These are phyloP conservation scores for Caenorhabditis angaria DNA, from an alignment of 2,888 invertebrate genomes.

Conservation along the genomic window DNA sequence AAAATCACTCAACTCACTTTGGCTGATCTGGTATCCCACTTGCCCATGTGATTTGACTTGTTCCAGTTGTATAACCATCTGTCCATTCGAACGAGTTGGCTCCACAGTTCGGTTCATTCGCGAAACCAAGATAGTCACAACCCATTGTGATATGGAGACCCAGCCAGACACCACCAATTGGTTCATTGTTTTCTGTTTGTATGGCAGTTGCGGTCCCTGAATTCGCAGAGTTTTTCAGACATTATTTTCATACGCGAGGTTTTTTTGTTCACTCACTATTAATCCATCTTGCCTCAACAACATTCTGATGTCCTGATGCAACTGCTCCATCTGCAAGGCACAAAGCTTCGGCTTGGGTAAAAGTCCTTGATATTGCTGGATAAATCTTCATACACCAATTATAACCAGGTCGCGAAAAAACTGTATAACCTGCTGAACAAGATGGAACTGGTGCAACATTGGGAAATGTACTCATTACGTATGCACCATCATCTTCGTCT, in stretches of 20 bases:
- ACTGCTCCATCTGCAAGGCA: neutral
- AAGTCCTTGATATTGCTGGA: neutral
- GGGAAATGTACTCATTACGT: neutral
- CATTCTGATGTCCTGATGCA: neutral
- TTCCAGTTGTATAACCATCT: neutral
- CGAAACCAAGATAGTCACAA: too few species aligned
- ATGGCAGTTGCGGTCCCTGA: too few species aligned
- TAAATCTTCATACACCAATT: neutral
- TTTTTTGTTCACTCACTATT: too few species aligned
- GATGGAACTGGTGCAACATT: neutral
- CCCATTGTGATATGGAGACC: neutral
- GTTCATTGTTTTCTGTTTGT: too few species aligned
- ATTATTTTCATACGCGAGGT: too few species aligned
- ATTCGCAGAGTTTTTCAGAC: too few species aligned
- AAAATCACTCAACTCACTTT: too few species aligned
- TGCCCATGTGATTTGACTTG: neutral
- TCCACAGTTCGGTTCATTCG: too few species aligned
- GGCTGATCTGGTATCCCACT: too few species aligned
- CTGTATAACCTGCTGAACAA: neutral
- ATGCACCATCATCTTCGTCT: neutral
- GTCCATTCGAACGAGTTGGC: neutral
- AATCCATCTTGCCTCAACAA: neutral
- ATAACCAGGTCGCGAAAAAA: neutral
- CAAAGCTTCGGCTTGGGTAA: neutral
- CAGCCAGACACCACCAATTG: too few species aligned